phyloP scores from a whole-genome alignment of 2,888 invertebrate genomes.

The Caenorhabditis wallacei region DNA sequence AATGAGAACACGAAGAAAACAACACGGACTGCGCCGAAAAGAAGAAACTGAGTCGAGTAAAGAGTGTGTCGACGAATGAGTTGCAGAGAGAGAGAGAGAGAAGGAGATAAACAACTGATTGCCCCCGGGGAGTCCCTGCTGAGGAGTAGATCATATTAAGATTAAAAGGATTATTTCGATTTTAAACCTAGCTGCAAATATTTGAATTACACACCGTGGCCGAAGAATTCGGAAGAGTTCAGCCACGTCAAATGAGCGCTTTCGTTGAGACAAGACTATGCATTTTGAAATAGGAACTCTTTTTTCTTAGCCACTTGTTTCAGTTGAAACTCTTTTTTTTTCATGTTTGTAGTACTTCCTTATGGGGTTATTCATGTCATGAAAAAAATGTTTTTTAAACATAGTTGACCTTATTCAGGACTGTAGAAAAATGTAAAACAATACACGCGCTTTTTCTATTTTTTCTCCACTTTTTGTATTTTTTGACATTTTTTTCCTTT shows the following conservation, averaged over 20 bases:
- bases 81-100: slow-evolving; percentile 37
- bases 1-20: slow-evolving; percentile 27
- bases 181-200: slow-evolving; percentile 27
- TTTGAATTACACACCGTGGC: background rate
- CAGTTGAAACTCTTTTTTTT: background rate
- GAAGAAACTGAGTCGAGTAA: slow-evolving; percentile 1
- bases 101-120: slow-evolving; percentile 60
- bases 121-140: slow-evolving; percentile 24
- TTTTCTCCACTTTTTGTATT: too few relatives aligned
- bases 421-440: too few relatives aligned
- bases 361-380: too few relatives aligned
- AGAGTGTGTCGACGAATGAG: slow-evolving; percentile 9
- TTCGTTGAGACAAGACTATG: slow-evolving; percentile 5
- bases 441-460: too few relatives aligned
- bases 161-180: slow-evolving; percentile 8
- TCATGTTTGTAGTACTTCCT: too few relatives aligned
- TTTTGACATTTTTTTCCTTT: too few relatives aligned
- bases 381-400: too few relatives aligned
- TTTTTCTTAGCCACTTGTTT: background rate
- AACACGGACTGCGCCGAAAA: slow-evolving; percentile 1
- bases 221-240: slow-evolving; percentile 6
- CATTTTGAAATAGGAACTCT: slow-evolving; percentile 11
- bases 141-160: slow-evolving; percentile 17
- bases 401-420: too few relatives aligned
- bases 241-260: slow-evolving; percentile 11